Evolutionary conservation across 2,888 invertebrate species (phyloP).

Genomic region (Ceraclea dissimilis): DNA sequence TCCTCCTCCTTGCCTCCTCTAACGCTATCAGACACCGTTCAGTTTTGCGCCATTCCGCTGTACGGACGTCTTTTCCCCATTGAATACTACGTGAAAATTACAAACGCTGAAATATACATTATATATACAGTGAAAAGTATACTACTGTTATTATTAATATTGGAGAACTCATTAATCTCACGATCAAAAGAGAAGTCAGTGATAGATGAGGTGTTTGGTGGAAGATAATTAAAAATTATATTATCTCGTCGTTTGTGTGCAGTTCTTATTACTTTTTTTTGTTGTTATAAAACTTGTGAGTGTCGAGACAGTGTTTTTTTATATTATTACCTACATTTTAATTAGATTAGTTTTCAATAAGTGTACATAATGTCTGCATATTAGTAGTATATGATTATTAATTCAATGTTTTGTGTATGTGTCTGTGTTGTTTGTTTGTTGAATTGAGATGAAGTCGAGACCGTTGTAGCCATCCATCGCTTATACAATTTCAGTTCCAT

Average conservation of each 20-base stretch:
- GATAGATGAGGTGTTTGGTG: no score
- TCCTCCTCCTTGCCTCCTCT: slow-evolving; percentile 33
- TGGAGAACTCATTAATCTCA: no score
- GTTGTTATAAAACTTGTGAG: not conserved
- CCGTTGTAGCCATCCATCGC: not conserved
- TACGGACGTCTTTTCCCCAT: slow-evolving; percentile 20
- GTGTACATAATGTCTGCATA: no score
- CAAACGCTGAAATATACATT: not conserved
- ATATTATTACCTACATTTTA: not conserved
- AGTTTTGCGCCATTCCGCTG: slow-evolving; percentile 28
- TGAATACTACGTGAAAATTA: not conserved
- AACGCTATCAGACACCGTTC: slow-evolving; percentile 35
- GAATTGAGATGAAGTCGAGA: not conserved
- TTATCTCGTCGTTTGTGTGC: no score
- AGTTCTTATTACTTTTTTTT: no score
- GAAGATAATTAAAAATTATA: no score
- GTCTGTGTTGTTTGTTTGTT: not conserved
- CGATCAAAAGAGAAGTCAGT: no score
- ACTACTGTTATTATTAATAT: no score
- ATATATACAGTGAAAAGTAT: no score
- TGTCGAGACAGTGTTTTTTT: not conserved
- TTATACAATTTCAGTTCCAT: no score
- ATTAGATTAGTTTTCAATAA: no score
- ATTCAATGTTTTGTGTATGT: not conserved
- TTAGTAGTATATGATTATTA: no score